phyloP scores from a whole-genome alignment of 2,113 vertebrate species.

The Chelonoidis abingdonii region DNA sequence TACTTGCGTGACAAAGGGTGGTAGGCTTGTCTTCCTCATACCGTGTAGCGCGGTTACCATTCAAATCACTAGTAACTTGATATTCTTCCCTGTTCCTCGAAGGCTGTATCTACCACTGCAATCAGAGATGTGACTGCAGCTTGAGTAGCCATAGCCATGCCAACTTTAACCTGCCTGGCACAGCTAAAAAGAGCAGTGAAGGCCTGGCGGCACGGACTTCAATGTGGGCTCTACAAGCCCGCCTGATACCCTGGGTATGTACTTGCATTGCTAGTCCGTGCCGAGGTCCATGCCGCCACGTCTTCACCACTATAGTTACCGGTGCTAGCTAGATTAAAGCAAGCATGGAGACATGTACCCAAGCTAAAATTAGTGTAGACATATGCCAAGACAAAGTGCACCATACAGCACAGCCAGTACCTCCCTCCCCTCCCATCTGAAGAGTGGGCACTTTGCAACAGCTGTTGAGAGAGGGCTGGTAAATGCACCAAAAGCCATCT shows the following conservation, averaged over 20 bases:
- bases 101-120: not conserved
- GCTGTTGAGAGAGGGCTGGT: not conserved
- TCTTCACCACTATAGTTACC: not conserved
- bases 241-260: not conserved
- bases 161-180: not conserved
- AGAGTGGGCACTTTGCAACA: not conserved
- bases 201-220: not conserved
- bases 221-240: not conserved
- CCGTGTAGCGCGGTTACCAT: fast-evolving
- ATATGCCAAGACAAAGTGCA: not conserved
- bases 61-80: not conserved
- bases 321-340: not conserved
- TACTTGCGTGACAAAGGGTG: not conserved
- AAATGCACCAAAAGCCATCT: not conserved
- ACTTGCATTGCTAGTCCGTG: not conserved
- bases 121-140: not conserved
- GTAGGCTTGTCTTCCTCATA: not conserved
- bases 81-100: not conserved
- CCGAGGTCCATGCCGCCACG: not conserved
- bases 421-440: not conserved
- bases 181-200: not conserved
- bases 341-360: not conserved
- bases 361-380: not conserved
- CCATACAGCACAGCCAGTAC: not conserved
- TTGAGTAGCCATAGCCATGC: not conserved